Evolutionary conservation across 2,113 vertebrate species (phyloP).

Genomic region (Oncorhynchus gorbuscha): DNA sequence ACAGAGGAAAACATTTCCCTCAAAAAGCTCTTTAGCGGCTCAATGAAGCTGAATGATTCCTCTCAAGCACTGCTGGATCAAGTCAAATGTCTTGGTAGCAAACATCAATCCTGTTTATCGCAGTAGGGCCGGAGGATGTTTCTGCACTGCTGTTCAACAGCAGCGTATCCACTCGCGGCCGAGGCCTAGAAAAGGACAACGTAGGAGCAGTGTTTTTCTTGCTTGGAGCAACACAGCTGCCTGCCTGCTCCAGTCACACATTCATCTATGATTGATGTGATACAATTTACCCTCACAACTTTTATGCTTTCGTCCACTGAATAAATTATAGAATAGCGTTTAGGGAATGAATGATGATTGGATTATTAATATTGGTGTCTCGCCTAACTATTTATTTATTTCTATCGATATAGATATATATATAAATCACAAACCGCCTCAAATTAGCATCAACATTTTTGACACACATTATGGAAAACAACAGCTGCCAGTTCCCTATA

Average conservation of each 20-base stretch:
- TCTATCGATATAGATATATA: not conserved
- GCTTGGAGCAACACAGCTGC: constrained; percentile 62
- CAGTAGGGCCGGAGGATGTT: constrained; percentile 65
- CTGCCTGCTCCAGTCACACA: constrained; percentile 31
- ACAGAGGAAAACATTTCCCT: constrained; percentile 52
- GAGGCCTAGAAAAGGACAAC: constrained; percentile 52
- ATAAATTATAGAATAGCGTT: constrained; percentile 16
- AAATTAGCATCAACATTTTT: too few species aligned
- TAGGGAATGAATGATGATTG: not conserved
- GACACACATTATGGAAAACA: not conserved
- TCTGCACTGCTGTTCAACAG: constrained; percentile 57
- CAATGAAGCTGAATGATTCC: constrained; percentile 68
- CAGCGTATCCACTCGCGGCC: constrained; percentile 45
- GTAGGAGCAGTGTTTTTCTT: constrained; percentile 45
- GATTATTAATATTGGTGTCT: constrained; percentile 7
- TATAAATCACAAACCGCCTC: not conserved
- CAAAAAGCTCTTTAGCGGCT: constrained; percentile 54
- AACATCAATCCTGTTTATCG: constrained; percentile 74
- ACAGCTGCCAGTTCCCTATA: too few species aligned
- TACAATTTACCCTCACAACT: constrained; percentile 29
- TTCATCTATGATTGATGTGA: constrained; percentile 57
- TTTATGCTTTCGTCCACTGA: not conserved
- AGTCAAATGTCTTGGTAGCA: constrained; percentile 62
- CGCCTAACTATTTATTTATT: not conserved
- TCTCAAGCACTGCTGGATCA: constrained; percentile 68